phyloP scores from a whole-genome alignment of 2,888 invertebrate genomes.

The Pomacea canaliculata region DNA sequence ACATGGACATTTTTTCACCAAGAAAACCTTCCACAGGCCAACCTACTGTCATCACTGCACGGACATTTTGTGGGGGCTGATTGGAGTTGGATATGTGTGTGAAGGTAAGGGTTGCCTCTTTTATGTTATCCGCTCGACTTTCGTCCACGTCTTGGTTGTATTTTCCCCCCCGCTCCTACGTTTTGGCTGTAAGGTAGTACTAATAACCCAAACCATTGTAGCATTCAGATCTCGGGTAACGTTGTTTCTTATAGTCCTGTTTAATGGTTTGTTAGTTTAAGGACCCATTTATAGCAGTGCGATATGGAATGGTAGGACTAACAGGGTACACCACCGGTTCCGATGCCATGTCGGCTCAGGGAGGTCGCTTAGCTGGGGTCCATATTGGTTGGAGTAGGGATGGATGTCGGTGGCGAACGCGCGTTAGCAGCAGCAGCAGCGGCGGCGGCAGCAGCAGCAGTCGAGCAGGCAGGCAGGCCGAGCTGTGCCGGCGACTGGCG shows the following conservation, averaged over 20 bases:
- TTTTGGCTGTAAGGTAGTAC: neutral
- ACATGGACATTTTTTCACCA: constrained; percentile 96
- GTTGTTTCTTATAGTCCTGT: neutral
- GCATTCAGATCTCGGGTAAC: neutral
- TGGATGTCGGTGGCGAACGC: constrained; percentile 19
- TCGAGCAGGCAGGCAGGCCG: constrained; percentile 22
- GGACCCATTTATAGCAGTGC: neutral
- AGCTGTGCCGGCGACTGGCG: constrained; percentile 20
- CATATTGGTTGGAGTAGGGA: constrained; percentile 25
- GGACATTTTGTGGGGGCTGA: constrained; percentile 99
- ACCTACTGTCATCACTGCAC: constrained; percentile 99
- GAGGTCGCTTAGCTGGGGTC: constrained; percentile 21
- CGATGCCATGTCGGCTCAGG: constrained; percentile 8
- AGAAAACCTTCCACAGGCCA: constrained; percentile 99
- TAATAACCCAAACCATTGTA: neutral
- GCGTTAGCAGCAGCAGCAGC: constrained; percentile 8
- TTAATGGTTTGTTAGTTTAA: neutral
- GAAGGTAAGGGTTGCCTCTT: constrained; percentile 82
- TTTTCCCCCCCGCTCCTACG: neutral
- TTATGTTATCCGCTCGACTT: constrained; percentile 5
- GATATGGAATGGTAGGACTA: neutral
- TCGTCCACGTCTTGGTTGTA: constrained; percentile 8
- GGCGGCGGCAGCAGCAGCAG: constrained; percentile 17
- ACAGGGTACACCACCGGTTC: constrained; percentile 4
- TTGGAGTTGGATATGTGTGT: constrained; percentile 99